These are phyloP conservation scores for Sitobion miscanthi DNA, from an alignment of 1,140 invertebrate genomes.

Conservation along the genomic window DNA sequence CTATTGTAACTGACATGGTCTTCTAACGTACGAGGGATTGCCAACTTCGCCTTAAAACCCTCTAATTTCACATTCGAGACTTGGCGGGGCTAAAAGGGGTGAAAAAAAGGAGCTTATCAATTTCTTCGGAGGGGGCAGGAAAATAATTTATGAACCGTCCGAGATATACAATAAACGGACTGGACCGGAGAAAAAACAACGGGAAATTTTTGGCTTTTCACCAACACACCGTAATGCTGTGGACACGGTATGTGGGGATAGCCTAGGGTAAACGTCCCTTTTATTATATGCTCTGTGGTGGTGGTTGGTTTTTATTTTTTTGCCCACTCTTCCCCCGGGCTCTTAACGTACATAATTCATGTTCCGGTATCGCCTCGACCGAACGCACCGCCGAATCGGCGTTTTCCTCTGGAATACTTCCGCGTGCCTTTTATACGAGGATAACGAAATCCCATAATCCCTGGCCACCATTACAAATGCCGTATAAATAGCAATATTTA, in stretches of 20 bases:
- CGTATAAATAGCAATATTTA: conserved; percentile 25
- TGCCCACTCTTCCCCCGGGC: background rate
- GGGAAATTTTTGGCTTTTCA: conserved; percentile 55
- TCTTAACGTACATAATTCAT: conserved; percentile 54
- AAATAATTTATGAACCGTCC: conserved; percentile 50
- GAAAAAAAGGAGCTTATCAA: conserved; percentile 52
- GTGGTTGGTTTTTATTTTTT: conserved; percentile 30
- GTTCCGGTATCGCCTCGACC: conserved; percentile 49
- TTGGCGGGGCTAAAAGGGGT: background rate
- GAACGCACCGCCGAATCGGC: conserved; percentile 51
- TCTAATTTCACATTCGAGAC: conserved; percentile 41
- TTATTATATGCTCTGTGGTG: conserved; percentile 52
- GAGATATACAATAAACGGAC: conserved; percentile 54
- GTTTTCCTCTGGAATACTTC: conserved; percentile 26
- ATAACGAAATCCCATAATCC: conserved; percentile 52
- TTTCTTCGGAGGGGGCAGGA: background rate
- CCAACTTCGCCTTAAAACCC: conserved; percentile 36
- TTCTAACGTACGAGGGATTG: conserved; percentile 34
- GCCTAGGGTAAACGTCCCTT: conserved; percentile 54
- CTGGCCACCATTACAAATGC: background rate
- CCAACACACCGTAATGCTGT: conserved; percentile 31
- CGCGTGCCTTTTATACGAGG: background rate
- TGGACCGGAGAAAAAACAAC: conserved; percentile 50
- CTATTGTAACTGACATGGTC: conserved; percentile 18
- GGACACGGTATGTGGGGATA: conserved; percentile 23